Percentiles rank a stretch among this genome's conserved stretches.
Conservation (phyloP, 2,113 vertebrate species). For the Dendropsophus ebraccatus region DNA sequence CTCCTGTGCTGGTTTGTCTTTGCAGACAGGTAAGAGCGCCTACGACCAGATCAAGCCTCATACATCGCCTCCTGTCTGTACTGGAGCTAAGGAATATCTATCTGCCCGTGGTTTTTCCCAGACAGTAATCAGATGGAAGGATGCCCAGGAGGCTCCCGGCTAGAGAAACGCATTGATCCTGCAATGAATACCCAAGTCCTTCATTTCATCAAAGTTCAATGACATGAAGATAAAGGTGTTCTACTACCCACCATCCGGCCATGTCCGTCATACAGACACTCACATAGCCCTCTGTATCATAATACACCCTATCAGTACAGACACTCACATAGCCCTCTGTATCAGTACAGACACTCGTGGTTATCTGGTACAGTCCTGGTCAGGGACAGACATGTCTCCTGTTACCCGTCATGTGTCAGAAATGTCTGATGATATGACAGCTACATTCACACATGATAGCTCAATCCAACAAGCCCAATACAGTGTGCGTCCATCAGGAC, state of each 20-base stretch:
- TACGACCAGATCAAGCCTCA: background rate
- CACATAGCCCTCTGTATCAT: background rate
- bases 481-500: background rate
- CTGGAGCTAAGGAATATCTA: background rate
- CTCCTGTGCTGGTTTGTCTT: background rate
- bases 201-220: background rate
- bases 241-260: background rate
- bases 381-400: conserved; percentile 17
- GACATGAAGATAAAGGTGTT: background rate
- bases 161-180: background rate
- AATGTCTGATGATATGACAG: conserved; percentile 26
- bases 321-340: background rate
- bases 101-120: background rate
- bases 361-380: background rate
- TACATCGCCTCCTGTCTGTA: background rate
- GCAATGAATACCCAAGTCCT: background rate
- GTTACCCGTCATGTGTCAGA: conserved; percentile 46
- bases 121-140: background rate
- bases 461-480: background rate
- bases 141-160: background rate
- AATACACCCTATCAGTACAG: background rate
- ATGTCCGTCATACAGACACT: background rate
- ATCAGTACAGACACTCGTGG: background rate
- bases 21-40: background rate
- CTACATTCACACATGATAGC: conserved; percentile 13